Base-by-base conservation (phyloP, 2,113 vertebrate species). In the Microcebus griseorufus region DNA sequence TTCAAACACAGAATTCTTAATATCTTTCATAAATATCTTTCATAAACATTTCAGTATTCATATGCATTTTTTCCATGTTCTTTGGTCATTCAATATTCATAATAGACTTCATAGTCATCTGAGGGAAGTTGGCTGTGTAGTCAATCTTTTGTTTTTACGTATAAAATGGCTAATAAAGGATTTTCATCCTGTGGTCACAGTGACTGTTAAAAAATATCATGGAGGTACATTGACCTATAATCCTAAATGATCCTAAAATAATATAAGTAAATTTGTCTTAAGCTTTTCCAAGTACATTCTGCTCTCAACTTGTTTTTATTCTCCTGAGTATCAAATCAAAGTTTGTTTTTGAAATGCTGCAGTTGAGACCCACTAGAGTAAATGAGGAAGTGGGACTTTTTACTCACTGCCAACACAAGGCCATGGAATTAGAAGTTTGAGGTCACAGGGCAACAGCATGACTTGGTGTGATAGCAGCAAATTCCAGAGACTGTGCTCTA, bases 1-100 rank as follows among this genome's bases (percentile, higher is more conserved):
- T 97, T 97, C 95, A 98, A 98, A 98, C 97, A 98, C 97, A 96
- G 94, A 96, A 97, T 48, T 97, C 94, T 97, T 97, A 95, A 95
- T 96, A 88, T 97, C 97, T 98, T 97, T 97, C 98, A 98, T 98
- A 98, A 98, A 98, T 98, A 98, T 98, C 97, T 98, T 97, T 97
- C 98, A 97, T 96, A 98, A 97, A 98, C 90, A 78, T 98, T 96
- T 97, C 92, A 94, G 7, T 97, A 96, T 93, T 97, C 95, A 88
- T 97, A 97, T 93, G 95, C 84, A 98, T 97, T 98, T 96, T 97
- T 96, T 95, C 92, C 96, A 97, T 97, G 95, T 96, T 98, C 98
- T 98, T 98, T 98, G 98, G 98, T 98, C 96, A 98, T 95, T 97
- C 97, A 89, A 32, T 97, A 94, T 83, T 94, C 96, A 93, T 96